Percentiles rank a stretch among this genome's conserved stretches.
Conservation (phyloP, 2,113 vertebrate genomes). For the Leptosomus discolor region DNA sequence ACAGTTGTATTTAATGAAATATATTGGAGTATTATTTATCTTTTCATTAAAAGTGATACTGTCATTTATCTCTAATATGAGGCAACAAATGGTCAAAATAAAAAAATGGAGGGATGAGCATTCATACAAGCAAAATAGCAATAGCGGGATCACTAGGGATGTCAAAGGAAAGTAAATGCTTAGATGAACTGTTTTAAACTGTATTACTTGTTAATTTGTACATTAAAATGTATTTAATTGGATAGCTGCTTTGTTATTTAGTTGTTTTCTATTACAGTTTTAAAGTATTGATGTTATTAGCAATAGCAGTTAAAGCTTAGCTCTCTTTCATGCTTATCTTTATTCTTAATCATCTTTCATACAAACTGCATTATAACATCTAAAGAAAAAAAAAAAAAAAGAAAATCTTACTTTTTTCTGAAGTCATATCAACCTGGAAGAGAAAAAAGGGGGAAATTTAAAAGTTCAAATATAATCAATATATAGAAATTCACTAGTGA, state of each 20-base stretch:
- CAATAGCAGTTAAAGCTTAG: constrained; percentile 66
- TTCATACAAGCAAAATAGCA: constrained; percentile 78
- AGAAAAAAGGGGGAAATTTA: constrained; percentile 63
- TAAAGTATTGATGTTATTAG: constrained; percentile 59
- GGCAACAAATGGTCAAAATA: constrained; percentile 68
- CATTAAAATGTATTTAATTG: constrained; percentile 40
- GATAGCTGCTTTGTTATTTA: constrained; percentile 51
- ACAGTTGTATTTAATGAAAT: neutral
- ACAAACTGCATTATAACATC: constrained; percentile 19
- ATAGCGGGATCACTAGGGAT: constrained; percentile 79
- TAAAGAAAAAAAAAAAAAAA: neutral
- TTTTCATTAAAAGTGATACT: constrained; percentile 72
- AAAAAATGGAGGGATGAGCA: constrained; percentile 60
- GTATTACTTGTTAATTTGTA: constrained; percentile 54
- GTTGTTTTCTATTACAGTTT: constrained; percentile 43
- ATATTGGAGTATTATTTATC: neutral
- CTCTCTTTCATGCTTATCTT: constrained; percentile 71
- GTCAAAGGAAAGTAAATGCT: constrained; percentile 74
- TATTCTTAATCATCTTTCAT: constrained; percentile 58
- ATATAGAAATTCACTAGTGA: neutral
- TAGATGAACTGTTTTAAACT: constrained; percentile 67
- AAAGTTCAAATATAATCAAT: neutral
- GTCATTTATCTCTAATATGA: constrained; percentile 56
- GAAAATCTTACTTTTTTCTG: constrained; percentile 93
- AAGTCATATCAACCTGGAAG: constrained; percentile 84